phyloP scores from a whole-genome alignment of 2,113 vertebrate genomes.

The Heliornis fulica region DNA sequence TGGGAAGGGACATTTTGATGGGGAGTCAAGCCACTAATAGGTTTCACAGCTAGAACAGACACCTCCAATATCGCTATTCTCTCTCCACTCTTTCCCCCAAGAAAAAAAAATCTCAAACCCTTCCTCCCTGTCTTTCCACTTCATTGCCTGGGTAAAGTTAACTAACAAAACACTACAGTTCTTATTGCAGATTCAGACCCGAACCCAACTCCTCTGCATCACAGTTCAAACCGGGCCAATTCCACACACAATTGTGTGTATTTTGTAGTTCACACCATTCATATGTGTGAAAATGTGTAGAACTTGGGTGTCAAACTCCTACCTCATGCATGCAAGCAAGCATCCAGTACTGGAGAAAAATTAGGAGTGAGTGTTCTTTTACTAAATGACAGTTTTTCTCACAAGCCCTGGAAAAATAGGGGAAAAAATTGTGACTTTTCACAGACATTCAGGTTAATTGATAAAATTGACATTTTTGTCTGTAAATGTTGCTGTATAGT shows the following conservation, averaged over 20 bases:
- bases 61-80: background rate
- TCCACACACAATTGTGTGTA: background rate
- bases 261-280: background rate
- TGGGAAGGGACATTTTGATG: background rate
- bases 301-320: background rate
- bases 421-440: background rate
- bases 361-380: background rate
- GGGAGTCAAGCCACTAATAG: fast-evolving
- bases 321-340: background rate
- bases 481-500: background rate
- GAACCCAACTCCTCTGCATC: background rate
- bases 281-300: background rate
- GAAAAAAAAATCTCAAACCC: background rate
- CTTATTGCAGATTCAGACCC: background rate
- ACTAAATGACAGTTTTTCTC: background rate
- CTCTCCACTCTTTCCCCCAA: background rate
- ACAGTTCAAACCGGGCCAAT: background rate
- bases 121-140: background rate
- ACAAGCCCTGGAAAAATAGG: background rate
- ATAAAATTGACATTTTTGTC: background rate
- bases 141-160: background rate
- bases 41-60: background rate
- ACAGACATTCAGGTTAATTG: background rate
- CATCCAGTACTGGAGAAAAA: background rate
- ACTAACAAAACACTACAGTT: background rate